Evolutionary conservation across 2,797 vertebrate genomes (phyloP).

Genomic region (Lithobates sylvaticus): DNA sequence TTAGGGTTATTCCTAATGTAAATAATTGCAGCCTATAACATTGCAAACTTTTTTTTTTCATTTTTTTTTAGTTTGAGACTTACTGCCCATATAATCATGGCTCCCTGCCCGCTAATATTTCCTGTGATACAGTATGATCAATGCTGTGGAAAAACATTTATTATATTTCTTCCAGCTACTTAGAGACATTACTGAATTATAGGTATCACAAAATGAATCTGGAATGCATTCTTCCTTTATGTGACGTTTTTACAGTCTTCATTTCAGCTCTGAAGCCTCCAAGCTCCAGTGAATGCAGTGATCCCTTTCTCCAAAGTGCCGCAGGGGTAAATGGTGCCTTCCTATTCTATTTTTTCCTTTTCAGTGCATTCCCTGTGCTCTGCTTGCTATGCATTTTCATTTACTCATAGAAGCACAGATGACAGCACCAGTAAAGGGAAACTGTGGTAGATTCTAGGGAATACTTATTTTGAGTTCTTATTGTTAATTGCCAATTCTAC

Average conservation of each 20-base stretch:
- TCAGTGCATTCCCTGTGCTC: conserved; percentile 75
- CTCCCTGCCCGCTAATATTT: conserved; percentile 92
- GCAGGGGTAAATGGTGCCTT: conserved; percentile 79
- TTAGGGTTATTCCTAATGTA: conserved; percentile 80
- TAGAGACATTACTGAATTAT: conserved; percentile 97
- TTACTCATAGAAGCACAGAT: conserved; percentile 68
- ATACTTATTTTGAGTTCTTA: background rate
- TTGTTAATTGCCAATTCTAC: background rate
- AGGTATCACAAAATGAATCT: conserved; percentile 87
- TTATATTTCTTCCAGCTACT: conserved; percentile 98
- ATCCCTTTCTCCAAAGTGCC: conserved; percentile 88
- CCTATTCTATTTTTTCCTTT: conserved; percentile 70
- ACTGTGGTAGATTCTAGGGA: background rate
- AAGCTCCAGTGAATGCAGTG: conserved; percentile 87
- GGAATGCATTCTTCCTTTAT: conserved; percentile 95
- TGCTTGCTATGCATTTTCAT: conserved; percentile 74
- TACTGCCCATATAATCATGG: conserved; percentile 83
- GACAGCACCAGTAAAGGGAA: conserved; percentile 66
- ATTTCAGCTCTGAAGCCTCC: conserved; percentile 97
- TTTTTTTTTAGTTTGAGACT: conserved; percentile 71
- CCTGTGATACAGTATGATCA: conserved; percentile 92
- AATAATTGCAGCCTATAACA: conserved; percentile 84
- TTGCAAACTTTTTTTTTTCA: conserved; percentile 72
- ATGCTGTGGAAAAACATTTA: conserved; percentile 95
- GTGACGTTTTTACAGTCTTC: conserved; percentile 98